A percentile compares a stretch with the other conserved stretches of the same genome.
Conservation (phyloP, 1,140 invertebrate species). For the Heliconius eleuchia region DNA sequence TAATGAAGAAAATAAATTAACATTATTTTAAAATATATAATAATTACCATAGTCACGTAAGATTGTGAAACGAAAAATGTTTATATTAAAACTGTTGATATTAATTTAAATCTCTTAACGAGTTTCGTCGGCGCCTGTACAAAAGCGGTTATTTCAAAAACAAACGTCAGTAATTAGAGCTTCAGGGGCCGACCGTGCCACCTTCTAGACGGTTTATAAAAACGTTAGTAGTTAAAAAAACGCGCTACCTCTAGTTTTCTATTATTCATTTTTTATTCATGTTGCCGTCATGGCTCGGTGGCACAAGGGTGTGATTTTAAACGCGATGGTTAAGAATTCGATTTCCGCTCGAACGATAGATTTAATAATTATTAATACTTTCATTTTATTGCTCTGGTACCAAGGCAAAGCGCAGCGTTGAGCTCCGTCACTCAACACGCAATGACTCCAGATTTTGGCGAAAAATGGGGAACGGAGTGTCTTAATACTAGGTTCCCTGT, state of each 20-base stretch:
- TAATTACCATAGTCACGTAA: background rate
- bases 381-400: no score
- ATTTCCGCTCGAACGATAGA: no score
- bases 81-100: constrained; percentile 13
- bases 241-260: constrained; percentile 45
- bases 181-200: constrained; percentile 54
- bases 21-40: background rate
- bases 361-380: no score
- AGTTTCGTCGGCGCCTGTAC: constrained; percentile 54
- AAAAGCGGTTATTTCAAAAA: constrained; percentile 71
- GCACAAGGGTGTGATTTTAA: no score
- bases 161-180: constrained; percentile 76
- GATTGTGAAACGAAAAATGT: background rate
- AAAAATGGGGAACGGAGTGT: no score
- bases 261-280: constrained; percentile 26
- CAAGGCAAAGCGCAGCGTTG: no score
- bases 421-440: no score
- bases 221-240: constrained; percentile 62
- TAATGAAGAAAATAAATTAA: background rate
- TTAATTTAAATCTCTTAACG: constrained; percentile 41
- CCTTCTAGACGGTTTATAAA: constrained; percentile 53
- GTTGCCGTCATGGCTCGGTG: no score
- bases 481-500: no score
- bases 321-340: no score
- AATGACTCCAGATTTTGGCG: no score